Base-by-base conservation (phyloP, 1,140 invertebrate species). In the Phthorimaea operculella region DNA sequence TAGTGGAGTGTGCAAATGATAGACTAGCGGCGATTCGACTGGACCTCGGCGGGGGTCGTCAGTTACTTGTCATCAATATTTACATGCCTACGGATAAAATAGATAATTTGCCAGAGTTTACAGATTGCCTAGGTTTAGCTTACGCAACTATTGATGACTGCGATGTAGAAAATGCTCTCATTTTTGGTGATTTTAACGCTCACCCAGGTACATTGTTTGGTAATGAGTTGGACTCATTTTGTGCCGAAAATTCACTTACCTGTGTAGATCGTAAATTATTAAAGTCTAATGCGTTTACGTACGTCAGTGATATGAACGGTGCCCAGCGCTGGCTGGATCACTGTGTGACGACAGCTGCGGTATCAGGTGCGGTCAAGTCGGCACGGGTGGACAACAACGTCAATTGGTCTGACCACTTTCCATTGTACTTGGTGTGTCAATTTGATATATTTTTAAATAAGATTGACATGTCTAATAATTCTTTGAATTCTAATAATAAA, bases 101-200 rank as follows among this genome's bases (percentile, higher is more conserved):
- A 39, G 36, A 12, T 39, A 39, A 39, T 9, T n/a, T 39, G n/a
- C 36, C 36, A 5, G 36, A 39, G n/a, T 39, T 39, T 39, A 39
- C 36, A 3, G n/a, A 39, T 39, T 39, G 36, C n/a, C 8, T 39
- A 12, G 10, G 10, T n/a, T n/a, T 12, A 12, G 36, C n/a, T 39
- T 12, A 2, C 21, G 48, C 48, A 28, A 50, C 21, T 28, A 50
- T 50, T 28, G 48, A 50, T 8, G 21, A 21, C 3, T 14, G 18
- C 28, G 11, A 14, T 33, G 18, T 50, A 3, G 48, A 50, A 14
- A 8, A 17, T 6, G 17, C 21, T 6, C 21, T 12, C 14, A 50
- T 50, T n/a, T 12, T 50, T 12, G 48, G 48, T 10, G 48, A 50
- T 50, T 50, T 50, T 33, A 50, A 50, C 15, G 48, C 48, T 9